A percentile compares a stretch with the other conserved stretches of the same genome.
Conservation (phyloP, 2,113 vertebrate genomes). For the Ammodytes dubius region DNA sequence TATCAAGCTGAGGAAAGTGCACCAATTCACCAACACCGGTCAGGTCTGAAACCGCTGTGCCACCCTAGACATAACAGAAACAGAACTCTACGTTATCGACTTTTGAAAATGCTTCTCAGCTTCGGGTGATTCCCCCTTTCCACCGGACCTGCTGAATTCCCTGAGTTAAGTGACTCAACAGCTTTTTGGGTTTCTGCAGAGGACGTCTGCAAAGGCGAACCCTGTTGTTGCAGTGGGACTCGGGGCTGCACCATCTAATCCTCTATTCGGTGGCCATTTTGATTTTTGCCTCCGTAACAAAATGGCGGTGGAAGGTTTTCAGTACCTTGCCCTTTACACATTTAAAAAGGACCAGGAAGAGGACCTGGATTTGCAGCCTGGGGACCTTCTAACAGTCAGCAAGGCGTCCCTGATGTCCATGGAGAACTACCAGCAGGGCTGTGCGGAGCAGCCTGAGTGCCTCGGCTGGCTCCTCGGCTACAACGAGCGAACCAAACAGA, state of each 20-base stretch:
- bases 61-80: conserved; percentile 23
- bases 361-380: conserved; percentile 92
- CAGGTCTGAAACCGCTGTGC: conserved; percentile 76
- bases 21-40: conserved; percentile 76
- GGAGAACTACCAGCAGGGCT: conserved; percentile 89
- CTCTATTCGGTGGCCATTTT: conserved; percentile 69
- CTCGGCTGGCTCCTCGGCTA: conserved; percentile 94
- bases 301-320: conserved; percentile 91
- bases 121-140: conserved; percentile 67
- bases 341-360: conserved; percentile 93
- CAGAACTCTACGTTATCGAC: conserved; percentile 44
- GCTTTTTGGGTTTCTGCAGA: conserved; percentile 43
- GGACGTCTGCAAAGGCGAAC: conserved; percentile 43
- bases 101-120: conserved; percentile 75
- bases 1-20: conserved; percentile 90
- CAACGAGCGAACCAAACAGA: conserved; percentile 94
- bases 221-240: conserved; percentile 35
- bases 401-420: conserved; percentile 88
- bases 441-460: conserved; percentile 86
- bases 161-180: conserved; percentile 52
- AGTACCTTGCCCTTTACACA: conserved; percentile 90
- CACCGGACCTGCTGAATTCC: conserved; percentile 35
- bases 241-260: conserved; percentile 39
- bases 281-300: conserved; percentile 56
- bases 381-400: conserved; percentile 92